phyloP scores from a whole-genome alignment of 2,113 vertebrate genomes.

The Phaethon lepturus region DNA sequence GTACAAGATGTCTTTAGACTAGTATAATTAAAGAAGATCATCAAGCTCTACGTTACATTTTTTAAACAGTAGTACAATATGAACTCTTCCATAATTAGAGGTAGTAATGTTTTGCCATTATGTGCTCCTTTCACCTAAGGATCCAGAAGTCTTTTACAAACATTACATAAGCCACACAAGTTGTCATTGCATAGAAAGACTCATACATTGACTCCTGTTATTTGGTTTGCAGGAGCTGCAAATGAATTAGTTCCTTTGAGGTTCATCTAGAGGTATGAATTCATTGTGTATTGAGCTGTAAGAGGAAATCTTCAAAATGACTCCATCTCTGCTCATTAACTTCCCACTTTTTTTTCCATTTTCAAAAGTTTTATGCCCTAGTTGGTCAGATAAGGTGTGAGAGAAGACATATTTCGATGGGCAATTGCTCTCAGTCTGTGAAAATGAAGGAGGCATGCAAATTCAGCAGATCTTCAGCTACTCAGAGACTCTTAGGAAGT shows the following conservation, averaged over 20 bases:
- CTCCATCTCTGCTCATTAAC: not conserved
- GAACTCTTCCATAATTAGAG: constrained; percentile 18
- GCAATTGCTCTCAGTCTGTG: not conserved
- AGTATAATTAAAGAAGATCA: not conserved
- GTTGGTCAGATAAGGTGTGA: not conserved
- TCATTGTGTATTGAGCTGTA: not conserved
- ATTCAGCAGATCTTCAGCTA: not conserved
- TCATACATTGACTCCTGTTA: not conserved
- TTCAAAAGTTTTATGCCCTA: not conserved
- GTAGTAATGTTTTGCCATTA: not conserved
- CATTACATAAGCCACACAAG: not conserved
- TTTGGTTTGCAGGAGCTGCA: not conserved
- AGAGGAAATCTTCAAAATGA: not conserved
- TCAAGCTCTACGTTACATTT: not conserved
- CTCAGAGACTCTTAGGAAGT: not conserved
- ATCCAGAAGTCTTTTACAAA: constrained; percentile 15
- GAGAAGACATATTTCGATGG: not conserved
- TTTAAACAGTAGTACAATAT: not conserved
- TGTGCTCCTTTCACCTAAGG: not conserved
- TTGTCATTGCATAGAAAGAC: not conserved
- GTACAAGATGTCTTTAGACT: not conserved
- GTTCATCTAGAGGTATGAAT: not conserved
- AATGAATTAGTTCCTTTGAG: not conserved
- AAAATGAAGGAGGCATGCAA: not conserved
- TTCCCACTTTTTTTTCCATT: not conserved